These are phyloP conservation scores for Cetonia aurata DNA, from an alignment of 2,888 invertebrate species.

Conservation along the genomic window DNA sequence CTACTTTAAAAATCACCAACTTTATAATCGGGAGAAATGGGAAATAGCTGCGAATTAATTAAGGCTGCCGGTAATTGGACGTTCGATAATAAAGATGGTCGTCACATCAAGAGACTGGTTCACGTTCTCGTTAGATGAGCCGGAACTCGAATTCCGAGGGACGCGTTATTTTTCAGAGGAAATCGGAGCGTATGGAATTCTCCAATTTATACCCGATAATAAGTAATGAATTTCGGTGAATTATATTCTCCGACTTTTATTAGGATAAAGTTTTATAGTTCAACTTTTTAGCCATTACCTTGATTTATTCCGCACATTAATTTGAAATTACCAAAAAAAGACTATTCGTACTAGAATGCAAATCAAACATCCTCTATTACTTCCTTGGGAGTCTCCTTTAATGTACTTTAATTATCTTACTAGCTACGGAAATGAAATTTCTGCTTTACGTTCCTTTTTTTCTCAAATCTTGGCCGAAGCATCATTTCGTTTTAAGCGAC, in stretches of 20 bases:
- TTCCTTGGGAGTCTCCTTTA: too few species aligned
- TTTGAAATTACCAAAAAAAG: conserved; percentile 20
- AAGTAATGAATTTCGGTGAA: conserved; percentile 46
- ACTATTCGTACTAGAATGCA: conserved; percentile 11
- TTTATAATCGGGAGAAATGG: conserved; percentile 26
- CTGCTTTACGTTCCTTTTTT: too few species aligned
- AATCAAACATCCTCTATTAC: conserved; percentile 19
- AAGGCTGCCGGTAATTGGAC: conserved; percentile 32
- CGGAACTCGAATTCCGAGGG: conserved; percentile 25
- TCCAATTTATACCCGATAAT: conserved; percentile 44
- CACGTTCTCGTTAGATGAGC: conserved; percentile 35
- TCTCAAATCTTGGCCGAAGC: too few species aligned
- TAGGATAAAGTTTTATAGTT: conserved; percentile 43
- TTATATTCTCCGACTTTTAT: conserved; percentile 44
- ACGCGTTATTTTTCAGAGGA: conserved; percentile 28
- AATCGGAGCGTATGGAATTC: conserved; percentile 38
- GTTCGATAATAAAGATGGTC: conserved; percentile 38
- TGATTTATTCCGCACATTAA: conserved; percentile 39
- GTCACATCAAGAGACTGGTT: conserved; percentile 23
- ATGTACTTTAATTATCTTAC: too few species aligned
- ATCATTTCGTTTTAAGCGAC: too few species aligned
- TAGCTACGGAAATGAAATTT: too few species aligned
- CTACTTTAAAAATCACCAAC: conserved; percentile 20
- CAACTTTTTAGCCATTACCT: conserved; percentile 37
- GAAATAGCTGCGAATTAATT: conserved; percentile 32